Evolutionary conservation across 2,113 vertebrate species (phyloP), one percentile per base, ranked within the genome.

Genomic region (Neogale vison): DNA sequence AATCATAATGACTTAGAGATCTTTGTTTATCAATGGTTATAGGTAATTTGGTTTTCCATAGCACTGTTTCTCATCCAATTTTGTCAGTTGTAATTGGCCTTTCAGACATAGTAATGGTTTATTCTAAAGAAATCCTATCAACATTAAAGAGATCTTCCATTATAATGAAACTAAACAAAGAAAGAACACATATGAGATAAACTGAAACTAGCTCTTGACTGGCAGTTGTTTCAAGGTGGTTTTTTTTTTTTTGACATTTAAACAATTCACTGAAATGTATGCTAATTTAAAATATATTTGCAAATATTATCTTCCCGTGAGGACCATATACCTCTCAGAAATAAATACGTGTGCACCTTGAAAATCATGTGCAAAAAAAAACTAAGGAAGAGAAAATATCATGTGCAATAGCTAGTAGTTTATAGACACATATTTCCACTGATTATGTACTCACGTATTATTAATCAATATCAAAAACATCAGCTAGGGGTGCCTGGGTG

Each of bases 81-180:
- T 34, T 95, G 21, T 29, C 26, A 31, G 3, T 23, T 95, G 47
- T 92, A 90, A 85, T 5, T 63, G 31, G 24, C 42, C n/a, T 95
- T 95, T 93, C 36, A 85, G 81, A 63, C 18, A 61, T 4, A 71
- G 17, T 47, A 57, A 72, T 72, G 7, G 6, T 57, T 96, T 87
- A 57, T 50, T 84, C 7, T 76, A 81, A 92, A 89, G 61, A 95
- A 90, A 88, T 36, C 6, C 29, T 47, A 4, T 80, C 59, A 87
- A 77, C 7, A 55, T 93, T 79, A 83, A 77, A 69, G 31, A 50
- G 29, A 52, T 67, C 81, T 69, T 82, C 36, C 10, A 52, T 83
- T 89, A 39, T 17, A 90, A 89, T 36, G 45, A 97, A 88, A 74
- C 13, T n/a, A 45, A 84, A 95, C 11, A 76, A 79, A 84, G 50